These are phyloP conservation scores for Brachyalestes nurse DNA, from an alignment of 2,797 vertebrate species.

Conservation along the genomic window DNA sequence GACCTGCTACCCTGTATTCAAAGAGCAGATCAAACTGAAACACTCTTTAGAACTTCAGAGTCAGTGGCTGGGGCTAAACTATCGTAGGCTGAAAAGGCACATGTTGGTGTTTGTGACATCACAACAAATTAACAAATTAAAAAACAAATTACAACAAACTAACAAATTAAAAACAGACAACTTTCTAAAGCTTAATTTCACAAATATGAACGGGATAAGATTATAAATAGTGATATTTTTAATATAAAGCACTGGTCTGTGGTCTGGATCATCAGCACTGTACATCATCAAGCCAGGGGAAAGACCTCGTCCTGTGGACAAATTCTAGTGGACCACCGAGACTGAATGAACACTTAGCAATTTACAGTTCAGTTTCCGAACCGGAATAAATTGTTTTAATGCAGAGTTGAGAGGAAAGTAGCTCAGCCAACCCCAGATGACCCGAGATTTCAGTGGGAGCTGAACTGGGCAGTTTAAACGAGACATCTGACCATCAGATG, in stretches of 20 bases:
- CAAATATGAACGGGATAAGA: no score
- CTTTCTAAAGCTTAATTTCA: no score
- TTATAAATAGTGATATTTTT: no score
- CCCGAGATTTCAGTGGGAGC: neutral
- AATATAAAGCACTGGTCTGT: neutral
- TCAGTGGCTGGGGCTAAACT: neutral
- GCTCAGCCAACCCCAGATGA: constrained; percentile 16
- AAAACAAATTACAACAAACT: no score
- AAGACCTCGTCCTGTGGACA: constrained; percentile 8
- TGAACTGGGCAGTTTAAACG: constrained; percentile 38
- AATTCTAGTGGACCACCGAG: constrained; percentile 7
- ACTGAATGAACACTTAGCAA: constrained; percentile 15
- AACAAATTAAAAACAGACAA: no score
- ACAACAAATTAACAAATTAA: no score
- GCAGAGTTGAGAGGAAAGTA: constrained; percentile 8
- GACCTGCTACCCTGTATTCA: no score
- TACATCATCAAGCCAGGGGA: neutral
- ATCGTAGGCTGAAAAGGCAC: no score
- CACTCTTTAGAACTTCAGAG: neutral
- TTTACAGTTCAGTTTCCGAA: constrained; percentile 4
- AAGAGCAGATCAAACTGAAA: no score
- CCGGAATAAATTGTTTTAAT: constrained; percentile 29
- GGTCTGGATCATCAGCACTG: neutral
- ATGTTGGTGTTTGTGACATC: no score
- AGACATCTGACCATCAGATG: constrained; percentile 40